A percentile compares a stretch with the other conserved stretches of the same genome.
phyloP scores from a whole-genome alignment of 1,140 invertebrate genomes.

The Periplaneta americana region DNA sequence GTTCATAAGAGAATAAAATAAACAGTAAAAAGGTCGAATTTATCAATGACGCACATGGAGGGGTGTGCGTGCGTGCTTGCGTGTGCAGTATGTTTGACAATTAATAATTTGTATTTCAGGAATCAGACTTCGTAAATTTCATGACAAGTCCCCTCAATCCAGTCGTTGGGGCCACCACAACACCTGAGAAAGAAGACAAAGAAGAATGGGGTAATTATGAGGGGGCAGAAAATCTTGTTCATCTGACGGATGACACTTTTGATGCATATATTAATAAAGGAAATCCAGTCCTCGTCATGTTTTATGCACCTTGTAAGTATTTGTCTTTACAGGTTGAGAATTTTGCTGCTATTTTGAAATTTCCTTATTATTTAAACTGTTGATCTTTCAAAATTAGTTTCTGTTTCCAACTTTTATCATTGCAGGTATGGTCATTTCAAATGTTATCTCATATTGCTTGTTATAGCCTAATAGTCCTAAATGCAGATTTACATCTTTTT shows the following conservation, averaged over 20 bases:
- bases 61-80: too few relatives aligned
- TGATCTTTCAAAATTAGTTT: not conserved
- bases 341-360: not conserved
- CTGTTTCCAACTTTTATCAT: not conserved
- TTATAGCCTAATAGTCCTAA: too few relatives aligned
- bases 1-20: too few relatives aligned
- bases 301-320: conserved; percentile 52
- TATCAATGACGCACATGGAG: too few relatives aligned
- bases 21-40: too few relatives aligned
- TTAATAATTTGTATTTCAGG: conserved; percentile 35
- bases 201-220: conserved; percentile 40
- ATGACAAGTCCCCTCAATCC: conserved; percentile 55
- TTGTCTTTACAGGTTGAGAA: not conserved
- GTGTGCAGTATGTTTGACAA: not conserved
- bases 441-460: too few relatives aligned
- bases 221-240: conserved; percentile 41
- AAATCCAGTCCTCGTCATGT: conserved; percentile 49
- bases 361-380: not conserved
- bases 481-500: too few relatives aligned
- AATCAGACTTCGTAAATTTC: conserved; percentile 57
- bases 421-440: too few relatives aligned
- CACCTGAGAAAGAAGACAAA: conserved; percentile 22
- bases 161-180: conserved; percentile 31
- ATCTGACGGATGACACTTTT: conserved; percentile 47
- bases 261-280: conserved; percentile 40